A percentile compares a stretch with the other conserved stretches of the same genome.
Conservation (phyloP, 92 coral and sea anemone species). For the Blastomussa wellsi region DNA sequence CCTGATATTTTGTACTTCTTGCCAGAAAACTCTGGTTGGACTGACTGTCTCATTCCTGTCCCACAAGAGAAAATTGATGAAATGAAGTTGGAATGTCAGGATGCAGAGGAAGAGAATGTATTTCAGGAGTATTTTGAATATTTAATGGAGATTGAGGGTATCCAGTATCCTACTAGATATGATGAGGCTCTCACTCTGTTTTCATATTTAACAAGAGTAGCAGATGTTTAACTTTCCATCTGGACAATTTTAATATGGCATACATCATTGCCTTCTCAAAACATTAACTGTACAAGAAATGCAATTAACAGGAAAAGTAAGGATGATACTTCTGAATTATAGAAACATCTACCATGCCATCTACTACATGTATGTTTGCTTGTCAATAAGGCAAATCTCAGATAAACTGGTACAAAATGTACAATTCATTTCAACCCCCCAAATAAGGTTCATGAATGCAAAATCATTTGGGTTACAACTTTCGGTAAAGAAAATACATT, state of each 20-base stretch:
- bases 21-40: constrained; percentile 57
- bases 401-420: constrained; percentile 22
- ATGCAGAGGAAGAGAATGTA: constrained; percentile 42
- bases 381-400: not conserved
- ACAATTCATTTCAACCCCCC: not conserved
- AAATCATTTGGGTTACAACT: constrained; percentile 9
- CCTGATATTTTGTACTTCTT: constrained; percentile 50
- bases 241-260: constrained; percentile 13
- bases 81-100: constrained; percentile 30
- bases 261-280: constrained; percentile 26
- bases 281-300: constrained; percentile 37
- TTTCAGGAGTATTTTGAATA: constrained; percentile 62
- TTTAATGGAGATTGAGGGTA: constrained; percentile 49
- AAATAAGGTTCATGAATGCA: constrained; percentile 13
- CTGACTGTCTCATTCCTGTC: constrained; percentile 59
- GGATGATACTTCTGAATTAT: constrained; percentile 14
- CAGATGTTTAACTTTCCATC: constrained; percentile 22
- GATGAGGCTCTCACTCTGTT: constrained; percentile 58
- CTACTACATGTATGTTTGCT: constrained; percentile 4
- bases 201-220: constrained; percentile 34
- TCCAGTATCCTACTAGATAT: constrained; percentile 46
- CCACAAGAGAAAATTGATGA: constrained; percentile 44
- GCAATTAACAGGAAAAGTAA: constrained; percentile 18
- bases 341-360: not conserved
- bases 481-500: not conserved